These are phyloP conservation scores for Echinops telfairi DNA, from an alignment of 2,113 vertebrate species.

Conservation along the genomic window DNA sequence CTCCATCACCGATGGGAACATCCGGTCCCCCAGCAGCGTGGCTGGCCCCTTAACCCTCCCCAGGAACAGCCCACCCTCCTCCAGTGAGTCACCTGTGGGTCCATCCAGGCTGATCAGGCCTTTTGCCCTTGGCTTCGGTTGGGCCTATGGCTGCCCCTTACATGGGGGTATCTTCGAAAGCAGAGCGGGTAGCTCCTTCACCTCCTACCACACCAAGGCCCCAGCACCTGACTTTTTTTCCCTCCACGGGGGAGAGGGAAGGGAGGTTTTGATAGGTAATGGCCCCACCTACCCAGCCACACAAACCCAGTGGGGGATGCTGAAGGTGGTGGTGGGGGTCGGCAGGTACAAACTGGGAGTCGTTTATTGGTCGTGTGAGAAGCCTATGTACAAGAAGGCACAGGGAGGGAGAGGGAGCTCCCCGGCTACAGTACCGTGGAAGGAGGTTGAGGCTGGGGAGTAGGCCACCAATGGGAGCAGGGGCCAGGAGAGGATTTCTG, in stretches of 20 bases:
- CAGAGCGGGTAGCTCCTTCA: not conserved
- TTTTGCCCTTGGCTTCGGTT: not conserved
- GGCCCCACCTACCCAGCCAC: no score
- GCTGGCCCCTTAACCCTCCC: no score
- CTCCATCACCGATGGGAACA: not conserved
- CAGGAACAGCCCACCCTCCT: not conserved
- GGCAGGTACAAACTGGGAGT: slow-evolving; percentile 66
- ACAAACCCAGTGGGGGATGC: not conserved
- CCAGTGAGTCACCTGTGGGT: not conserved
- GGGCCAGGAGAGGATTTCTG: slow-evolving; percentile 36
- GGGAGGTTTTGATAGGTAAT: no score
- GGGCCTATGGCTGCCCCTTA: not conserved
- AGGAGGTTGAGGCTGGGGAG: not conserved
- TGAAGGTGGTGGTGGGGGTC: not conserved
- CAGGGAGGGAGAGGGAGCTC: slow-evolving; percentile 52
- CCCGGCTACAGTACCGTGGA: slow-evolving; percentile 80
- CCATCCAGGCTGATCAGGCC: no score
- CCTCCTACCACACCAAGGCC: not conserved
- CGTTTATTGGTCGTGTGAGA: slow-evolving; percentile 78
- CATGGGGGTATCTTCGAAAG: not conserved
- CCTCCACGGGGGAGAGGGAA: no score
- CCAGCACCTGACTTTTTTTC: not conserved
- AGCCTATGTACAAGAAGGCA: slow-evolving; percentile 83
- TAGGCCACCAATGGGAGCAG: not conserved
- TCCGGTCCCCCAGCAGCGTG: not conserved